Percentiles rank a stretch among this genome's conserved stretches.
Evolutionary conservation across 2,113 vertebrate genomes (phyloP).

Genomic region (Platysteira castanea): DNA sequence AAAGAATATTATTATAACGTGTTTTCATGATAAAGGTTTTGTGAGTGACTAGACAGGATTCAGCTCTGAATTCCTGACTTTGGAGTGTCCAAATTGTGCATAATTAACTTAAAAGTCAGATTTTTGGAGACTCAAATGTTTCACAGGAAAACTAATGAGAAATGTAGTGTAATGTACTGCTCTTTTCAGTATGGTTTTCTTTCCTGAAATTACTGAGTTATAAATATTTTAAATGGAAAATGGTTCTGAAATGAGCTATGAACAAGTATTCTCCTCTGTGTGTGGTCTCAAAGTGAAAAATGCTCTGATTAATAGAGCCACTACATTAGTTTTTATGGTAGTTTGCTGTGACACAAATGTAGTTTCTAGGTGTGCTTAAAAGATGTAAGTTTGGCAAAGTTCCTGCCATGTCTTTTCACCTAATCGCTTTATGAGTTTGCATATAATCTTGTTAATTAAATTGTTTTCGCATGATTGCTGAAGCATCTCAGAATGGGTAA

Average conservation of each 20-base stretch:
- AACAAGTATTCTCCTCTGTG: background rate
- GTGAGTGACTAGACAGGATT: background rate
- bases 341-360: background rate
- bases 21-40: background rate
- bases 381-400: background rate
- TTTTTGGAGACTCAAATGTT: background rate
- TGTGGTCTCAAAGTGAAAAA: background rate
- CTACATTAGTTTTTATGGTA: background rate
- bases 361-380: background rate
- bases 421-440: background rate
- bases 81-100: background rate
- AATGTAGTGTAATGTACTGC: background rate
- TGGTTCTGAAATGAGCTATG: background rate
- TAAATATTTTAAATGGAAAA: background rate
- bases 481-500: background rate
- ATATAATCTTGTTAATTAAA: slow-evolving; percentile 2
- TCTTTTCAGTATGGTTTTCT: background rate
- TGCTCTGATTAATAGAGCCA: background rate
- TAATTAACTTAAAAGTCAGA: slow-evolving; percentile 37
- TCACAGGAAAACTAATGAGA: background rate
- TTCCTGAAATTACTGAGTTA: background rate
- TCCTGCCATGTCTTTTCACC: background rate
- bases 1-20: background rate
- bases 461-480: background rate
- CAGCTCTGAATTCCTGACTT: background rate